Evolutionary conservation across 2,888 invertebrate species (phyloP).

Genomic region (Anodontia alba): DNA sequence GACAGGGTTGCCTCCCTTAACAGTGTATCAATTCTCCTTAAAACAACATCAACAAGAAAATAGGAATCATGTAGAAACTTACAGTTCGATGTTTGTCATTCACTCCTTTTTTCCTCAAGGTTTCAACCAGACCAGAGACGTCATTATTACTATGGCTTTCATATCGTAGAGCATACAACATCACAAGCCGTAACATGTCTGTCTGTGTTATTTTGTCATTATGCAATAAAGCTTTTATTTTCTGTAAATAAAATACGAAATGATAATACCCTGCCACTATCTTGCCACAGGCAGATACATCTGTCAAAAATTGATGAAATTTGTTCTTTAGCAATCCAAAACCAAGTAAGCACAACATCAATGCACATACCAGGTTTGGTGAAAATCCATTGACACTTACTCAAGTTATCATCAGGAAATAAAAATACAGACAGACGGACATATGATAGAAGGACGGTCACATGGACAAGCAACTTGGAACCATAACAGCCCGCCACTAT

Average conservation of each 20-base stretch:
- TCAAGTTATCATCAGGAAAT: no score
- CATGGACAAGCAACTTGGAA: background rate
- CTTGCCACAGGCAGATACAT: background rate
- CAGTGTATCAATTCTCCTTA: no score
- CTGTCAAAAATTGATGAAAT: background rate
- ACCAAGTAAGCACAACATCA: no score
- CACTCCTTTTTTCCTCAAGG: slow-evolving; percentile 90
- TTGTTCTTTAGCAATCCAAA: no score
- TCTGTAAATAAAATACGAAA: slow-evolving; percentile 85
- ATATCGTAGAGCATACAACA: slow-evolving; percentile 96
- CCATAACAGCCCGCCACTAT: no score
- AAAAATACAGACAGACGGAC: no score
- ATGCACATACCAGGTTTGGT: no score
- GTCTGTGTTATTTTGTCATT: slow-evolving; percentile 90
- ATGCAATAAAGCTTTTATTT: slow-evolving; percentile 91
- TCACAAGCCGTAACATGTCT: slow-evolving; percentile 95
- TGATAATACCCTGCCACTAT: no score
- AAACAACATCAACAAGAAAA: no score
- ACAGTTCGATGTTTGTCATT: slow-evolving; percentile 87
- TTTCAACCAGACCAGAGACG: slow-evolving; percentile 90
- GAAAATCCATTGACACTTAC: no score
- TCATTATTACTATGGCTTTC: slow-evolving; percentile 94
- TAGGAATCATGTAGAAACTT: no score
- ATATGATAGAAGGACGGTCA: background rate
- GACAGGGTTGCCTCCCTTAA: no score